Conservation (phyloP, 2,113 vertebrate species). For the Oryzias curvinotus region DNA sequence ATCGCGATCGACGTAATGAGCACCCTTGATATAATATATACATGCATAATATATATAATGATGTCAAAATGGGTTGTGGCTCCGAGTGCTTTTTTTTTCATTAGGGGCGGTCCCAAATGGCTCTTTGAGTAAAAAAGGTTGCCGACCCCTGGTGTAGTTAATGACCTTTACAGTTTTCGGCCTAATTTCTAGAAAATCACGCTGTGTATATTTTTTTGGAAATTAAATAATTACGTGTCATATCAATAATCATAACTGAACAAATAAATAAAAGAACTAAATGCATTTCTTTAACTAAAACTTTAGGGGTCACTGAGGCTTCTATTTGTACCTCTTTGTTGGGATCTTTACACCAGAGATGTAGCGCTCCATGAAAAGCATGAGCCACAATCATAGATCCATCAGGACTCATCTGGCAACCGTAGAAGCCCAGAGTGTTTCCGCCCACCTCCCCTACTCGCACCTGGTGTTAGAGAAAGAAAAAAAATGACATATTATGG, state of each 20-base stretch:
- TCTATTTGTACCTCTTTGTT: conserved; percentile 72
- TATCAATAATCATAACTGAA: neutral
- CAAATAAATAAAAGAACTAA: neutral
- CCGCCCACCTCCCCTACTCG: conserved; percentile 97
- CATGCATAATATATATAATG: no score
- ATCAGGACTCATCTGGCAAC: conserved; percentile 91
- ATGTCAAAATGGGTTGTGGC: no score
- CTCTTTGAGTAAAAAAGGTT: no score
- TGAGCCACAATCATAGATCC: conserved; percentile 90
- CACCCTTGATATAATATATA: no score
- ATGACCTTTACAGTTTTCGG: no score
- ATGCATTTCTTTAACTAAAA: neutral
- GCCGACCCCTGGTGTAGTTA: no score
- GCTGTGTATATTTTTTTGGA: no score
- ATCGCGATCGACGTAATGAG: no score
- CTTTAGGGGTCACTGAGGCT: neutral
- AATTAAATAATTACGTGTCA: no score
- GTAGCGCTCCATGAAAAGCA: conserved; percentile 92
- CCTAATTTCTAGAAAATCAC: no score
- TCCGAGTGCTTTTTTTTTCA: no score
- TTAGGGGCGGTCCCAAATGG: no score
- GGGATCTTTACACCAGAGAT: conserved; percentile 87
- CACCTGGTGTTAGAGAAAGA: conserved; percentile 75
- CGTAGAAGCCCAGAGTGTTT: conserved; percentile 95
- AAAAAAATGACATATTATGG: neutral